Base-by-base conservation (phyloP, 2,797 vertebrate species). In the Austrolebias charrua region DNA sequence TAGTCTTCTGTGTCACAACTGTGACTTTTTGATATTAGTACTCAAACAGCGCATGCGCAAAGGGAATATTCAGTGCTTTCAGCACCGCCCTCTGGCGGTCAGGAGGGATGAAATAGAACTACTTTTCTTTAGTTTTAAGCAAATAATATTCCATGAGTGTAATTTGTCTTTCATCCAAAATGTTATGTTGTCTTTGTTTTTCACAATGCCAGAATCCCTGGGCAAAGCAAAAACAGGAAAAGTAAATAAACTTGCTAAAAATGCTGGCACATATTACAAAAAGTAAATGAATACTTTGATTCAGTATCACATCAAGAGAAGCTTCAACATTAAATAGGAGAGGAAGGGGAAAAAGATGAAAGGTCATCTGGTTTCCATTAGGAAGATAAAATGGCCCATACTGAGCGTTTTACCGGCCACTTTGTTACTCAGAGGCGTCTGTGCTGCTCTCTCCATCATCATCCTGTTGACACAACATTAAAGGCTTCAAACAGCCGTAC, bases 281-380 rank as follows among this genome's bases (percentile, higher is more conserved):
- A 85, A 88, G 79, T 79, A 80, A 80, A 82, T 85, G 81, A 84
- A 83, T 71, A 76, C 76, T 77, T 66, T 63, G 66, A 82, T 82
- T 82, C 70, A 68, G 74, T 86, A 82, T 88, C 72, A 88, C 78
- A 80, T 94, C 88, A 84, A 91, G 93, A 94, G 95, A 94, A 96
- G 95, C 93, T 93, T 93, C 92, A 92, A 91, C 94, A 93, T 93
- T 92, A 92, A 94, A 92, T 92, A 92, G 88, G 84, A 87, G 44
- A 50, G 51, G 61, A 29, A 42, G 28, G 45, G 48, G 18, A 9
- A 90, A 83, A 68, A 90, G 85, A 80, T 75, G 80, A 79, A 79
- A 88, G 93, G 94, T 95, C 95, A 96, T 98, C 95, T 98, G 96
- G 93, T 96, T 97, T 96, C 95, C 94, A 99, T 98, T 98, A 98